Conservation (phyloP, 2,113 vertebrate genomes). For the Osmerus mordax region DNA sequence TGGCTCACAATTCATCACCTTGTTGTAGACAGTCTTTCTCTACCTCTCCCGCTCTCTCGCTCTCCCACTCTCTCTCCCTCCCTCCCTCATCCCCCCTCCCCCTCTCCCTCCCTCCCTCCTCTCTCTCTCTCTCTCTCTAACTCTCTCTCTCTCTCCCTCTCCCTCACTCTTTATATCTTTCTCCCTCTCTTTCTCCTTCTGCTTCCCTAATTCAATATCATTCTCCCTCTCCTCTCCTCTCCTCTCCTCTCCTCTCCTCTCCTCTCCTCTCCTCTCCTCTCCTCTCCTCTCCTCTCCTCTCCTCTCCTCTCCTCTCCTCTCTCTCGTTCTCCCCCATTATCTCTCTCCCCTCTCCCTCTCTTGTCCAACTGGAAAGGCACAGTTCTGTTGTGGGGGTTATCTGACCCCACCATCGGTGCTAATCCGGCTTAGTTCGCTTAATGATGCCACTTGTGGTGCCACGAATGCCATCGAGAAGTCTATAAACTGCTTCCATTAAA, state of each 20-base stretch:
- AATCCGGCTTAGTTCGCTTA: constrained; percentile 99
- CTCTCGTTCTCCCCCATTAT: constrained; percentile 13
- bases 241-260: constrained; percentile 3
- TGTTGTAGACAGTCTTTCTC: constrained; percentile 78
- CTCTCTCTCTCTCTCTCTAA: constrained; percentile 29
- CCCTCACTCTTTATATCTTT: background rate
- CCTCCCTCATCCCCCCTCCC: constrained; percentile 7
- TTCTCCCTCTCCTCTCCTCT: background rate
- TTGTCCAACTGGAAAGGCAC: constrained; percentile 86
- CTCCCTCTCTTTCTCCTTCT: background rate
- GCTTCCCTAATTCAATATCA: background rate
- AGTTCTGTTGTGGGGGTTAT: constrained; percentile 89
- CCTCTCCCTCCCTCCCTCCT: constrained; percentile 23
- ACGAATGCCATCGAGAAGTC: constrained; percentile 90
- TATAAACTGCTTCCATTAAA: constrained; percentile 99
- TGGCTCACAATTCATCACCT: constrained; percentile 74
- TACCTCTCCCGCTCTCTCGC: constrained; percentile 55
- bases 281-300: constrained; percentile 3
- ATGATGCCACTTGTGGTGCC: constrained; percentile 99
- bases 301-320: background rate
- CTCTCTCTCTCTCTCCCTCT: background rate
- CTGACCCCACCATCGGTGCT: constrained; percentile 95
- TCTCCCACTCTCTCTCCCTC: constrained; percentile 36
- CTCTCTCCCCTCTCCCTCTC: constrained; percentile 41
- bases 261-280: constrained; percentile 3